Conservation (phyloP, 1,140 invertebrate species). For the Orius insidiosus region DNA sequence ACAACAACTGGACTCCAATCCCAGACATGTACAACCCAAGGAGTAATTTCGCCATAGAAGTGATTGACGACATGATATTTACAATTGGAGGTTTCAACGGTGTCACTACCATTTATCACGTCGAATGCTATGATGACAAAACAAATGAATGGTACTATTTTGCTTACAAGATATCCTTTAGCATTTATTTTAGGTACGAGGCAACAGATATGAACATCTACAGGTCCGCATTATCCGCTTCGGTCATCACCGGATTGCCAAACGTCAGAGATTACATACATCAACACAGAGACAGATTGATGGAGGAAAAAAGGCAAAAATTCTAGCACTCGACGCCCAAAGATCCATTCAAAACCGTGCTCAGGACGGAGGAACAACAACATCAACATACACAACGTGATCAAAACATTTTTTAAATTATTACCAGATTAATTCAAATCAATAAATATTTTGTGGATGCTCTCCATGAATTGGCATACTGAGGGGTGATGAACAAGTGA, state of each 20-base stretch:
- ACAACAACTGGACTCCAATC: constrained; percentile 38
- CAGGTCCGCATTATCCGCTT: constrained; percentile 69
- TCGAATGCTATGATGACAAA: constrained; percentile 75
- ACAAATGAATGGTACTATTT: constrained; percentile 80
- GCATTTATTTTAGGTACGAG: constrained; percentile 43
- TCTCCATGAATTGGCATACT: no score
- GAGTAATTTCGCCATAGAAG: constrained; percentile 49
- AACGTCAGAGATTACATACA: constrained; percentile 77
- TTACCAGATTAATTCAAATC: no score
- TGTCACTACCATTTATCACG: constrained; percentile 57
- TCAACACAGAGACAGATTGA: constrained; percentile 55
- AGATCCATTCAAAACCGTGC: constrained; percentile 1
- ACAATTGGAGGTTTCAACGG: constrained; percentile 48
- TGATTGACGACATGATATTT: constrained; percentile 51
- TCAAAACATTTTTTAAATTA: neutral
- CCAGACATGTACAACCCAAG: constrained; percentile 48
- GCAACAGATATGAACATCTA: constrained; percentile 74
- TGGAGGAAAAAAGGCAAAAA: constrained; percentile 62
- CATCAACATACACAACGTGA: neutral
- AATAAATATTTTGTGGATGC: no score
- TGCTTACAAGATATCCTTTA: no score
- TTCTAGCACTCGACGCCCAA: constrained; percentile 22
- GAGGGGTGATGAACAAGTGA: no score
- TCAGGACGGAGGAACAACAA: neutral
- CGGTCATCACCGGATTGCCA: constrained; percentile 61